Conservation (phyloP, 2,888 invertebrate species). For the Biston betularia region DNA sequence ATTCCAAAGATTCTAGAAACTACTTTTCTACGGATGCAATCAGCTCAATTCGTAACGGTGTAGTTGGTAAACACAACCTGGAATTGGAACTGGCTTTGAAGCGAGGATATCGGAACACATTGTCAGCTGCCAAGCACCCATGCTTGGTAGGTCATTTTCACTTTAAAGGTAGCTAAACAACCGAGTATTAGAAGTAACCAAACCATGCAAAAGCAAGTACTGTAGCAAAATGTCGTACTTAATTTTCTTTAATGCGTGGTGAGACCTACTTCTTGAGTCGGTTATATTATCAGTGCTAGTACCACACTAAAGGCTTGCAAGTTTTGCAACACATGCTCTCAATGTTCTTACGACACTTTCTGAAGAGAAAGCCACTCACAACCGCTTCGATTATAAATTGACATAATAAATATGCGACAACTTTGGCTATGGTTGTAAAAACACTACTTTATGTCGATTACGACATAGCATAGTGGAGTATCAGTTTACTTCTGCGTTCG, state of each 20-base stretch:
- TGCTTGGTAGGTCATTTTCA: no score
- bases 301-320: constrained; percentile 12
- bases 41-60: no score
- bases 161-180: no score
- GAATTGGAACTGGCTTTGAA: no score
- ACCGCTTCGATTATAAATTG: constrained; percentile 28
- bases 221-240: constrained; percentile 22
- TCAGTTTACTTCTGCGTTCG: constrained; percentile 22
- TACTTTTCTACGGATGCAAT: no score
- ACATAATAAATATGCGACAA: constrained; percentile 20
- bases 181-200: no score
- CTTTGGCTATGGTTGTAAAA: constrained; percentile 20
- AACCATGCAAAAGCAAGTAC: not conserved
- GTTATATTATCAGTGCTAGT: not conserved
- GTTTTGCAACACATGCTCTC: constrained; percentile 27
- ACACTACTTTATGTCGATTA: constrained; percentile 14
- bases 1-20: not conserved
- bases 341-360: constrained; percentile 29
- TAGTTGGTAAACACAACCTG: no score
- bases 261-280: constrained; percentile 2
- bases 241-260: constrained; percentile 1
- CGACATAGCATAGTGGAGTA: constrained; percentile 11
- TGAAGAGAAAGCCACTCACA: constrained; percentile 30
- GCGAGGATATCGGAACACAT: no score
- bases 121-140: no score